Base-by-base conservation (phyloP, 2,888 invertebrate genomes). In the Leucophenga montana region DNA sequence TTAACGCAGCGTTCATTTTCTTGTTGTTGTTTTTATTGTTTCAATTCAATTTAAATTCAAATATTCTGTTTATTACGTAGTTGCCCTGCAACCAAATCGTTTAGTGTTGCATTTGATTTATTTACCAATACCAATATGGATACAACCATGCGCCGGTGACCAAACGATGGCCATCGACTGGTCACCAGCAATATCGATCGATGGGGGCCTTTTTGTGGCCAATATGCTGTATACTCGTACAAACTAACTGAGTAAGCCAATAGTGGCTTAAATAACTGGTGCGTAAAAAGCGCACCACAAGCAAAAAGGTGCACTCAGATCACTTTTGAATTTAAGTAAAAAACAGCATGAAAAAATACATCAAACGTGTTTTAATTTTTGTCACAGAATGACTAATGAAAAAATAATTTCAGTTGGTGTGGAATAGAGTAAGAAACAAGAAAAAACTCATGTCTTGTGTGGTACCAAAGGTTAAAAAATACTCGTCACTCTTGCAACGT, bases 331-430 rank as follows among this genome's bases (percentile, higher is more conserved):
- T 61, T 27, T 44, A 56, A 65, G 44, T 59, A 70, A 22, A 39
- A 62, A 50, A 16, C 33, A n/a, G n/a, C n/a, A n/a, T n/a, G n/a
- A n/a, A n/a, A n/a, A n/a, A n/a, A n/a, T n/a, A n/a, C n/a, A 13
- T 50, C 6, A 6, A 65, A 54, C 54, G 9, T 3, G 54, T 56
- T 44, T 20, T 50, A 44, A 20, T 18, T 62, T 44, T 22, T 16
- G 46, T 44, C n/a, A 3, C 4, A 71, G 75, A 71, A 75, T 80
- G 84, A 84, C 80, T 82, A 81, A 84, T 81, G 75, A 78, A 78
- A 75, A 73, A 80, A 81, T 84, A 84, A 81, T 81, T 80, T 27
- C 53, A 57, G n/a, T 8, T 50, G 14, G 50, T 18, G 6, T 6
- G 11, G 11, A 39, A 11, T 5, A 39, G 11, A 39, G 9, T 27